Percentiles rank a stretch among this genome's conserved stretches.
phyloP scores from a whole-genome alignment of 2,888 invertebrate genomes.

The Belgica antarctica region DNA sequence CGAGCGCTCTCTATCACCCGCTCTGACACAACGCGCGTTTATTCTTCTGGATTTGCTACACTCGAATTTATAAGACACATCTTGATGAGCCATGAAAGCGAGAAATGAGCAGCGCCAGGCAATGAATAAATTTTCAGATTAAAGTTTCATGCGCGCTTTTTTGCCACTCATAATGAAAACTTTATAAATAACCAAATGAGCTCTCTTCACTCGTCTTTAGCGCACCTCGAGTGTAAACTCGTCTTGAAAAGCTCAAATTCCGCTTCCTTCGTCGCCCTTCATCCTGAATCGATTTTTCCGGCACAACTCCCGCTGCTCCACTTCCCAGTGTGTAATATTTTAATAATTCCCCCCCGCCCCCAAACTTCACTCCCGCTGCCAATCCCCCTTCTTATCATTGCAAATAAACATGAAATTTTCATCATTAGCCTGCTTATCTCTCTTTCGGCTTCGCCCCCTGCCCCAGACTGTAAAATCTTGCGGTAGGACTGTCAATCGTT shows the following conservation, averaged over 20 bases:
- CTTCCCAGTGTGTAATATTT: neutral
- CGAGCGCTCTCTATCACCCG: neutral
- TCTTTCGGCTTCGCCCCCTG: neutral
- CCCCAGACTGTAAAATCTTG: no score
- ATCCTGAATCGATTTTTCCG: neutral
- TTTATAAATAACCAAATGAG: slow-evolving; percentile 24
- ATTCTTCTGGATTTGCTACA: slow-evolving; percentile 8
- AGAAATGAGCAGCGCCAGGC: slow-evolving; percentile 12
- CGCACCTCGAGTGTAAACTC: neutral
- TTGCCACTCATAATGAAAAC: neutral
- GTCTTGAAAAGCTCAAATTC: neutral
- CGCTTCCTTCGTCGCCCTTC: neutral
- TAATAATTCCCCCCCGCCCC: neutral
- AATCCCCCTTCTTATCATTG: neutral
- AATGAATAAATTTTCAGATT: slow-evolving; percentile 19
- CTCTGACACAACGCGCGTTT: neutral
- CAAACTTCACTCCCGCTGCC: slow-evolving; percentile 18
- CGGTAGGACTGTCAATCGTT: no score
- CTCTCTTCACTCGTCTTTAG: neutral
- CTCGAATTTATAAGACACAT: neutral
- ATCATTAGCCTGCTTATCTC: slow-evolving; percentile 2
- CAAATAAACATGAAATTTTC: slow-evolving; percentile 25
- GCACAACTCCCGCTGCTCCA: no score
- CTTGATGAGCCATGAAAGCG: slow-evolving; percentile 39
- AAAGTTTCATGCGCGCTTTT: slow-evolving; percentile 15